Conservation (phyloP, 2,888 invertebrate genomes). For the Drosophila rellima region DNA sequence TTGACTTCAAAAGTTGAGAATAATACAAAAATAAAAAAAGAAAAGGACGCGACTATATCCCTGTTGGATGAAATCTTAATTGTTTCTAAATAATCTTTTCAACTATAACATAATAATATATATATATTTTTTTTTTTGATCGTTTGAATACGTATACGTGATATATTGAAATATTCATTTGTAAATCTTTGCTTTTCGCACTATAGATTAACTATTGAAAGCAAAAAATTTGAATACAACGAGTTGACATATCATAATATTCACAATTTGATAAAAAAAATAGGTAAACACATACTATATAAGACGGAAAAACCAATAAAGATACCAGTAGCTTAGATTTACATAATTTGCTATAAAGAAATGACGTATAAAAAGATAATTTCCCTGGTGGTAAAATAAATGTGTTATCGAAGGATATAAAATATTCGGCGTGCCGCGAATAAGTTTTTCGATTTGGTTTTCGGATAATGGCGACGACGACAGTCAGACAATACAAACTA, state of each 20-base stretch:
- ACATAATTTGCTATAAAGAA: neutral
- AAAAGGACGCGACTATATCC: neutral
- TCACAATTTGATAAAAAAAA: no score
- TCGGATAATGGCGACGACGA: slow-evolving; percentile 22
- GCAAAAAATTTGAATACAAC: no score
- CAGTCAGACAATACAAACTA: slow-evolving; percentile 68
- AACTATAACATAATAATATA: no score
- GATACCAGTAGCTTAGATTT: neutral
- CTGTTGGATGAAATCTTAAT: neutral
- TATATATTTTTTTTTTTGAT: no score
- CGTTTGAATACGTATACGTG: neutral
- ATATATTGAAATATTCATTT: neutral
- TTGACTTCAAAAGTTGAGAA: slow-evolving; percentile 4
- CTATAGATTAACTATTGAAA: no score
- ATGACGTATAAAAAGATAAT: neutral
- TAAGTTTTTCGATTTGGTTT: slow-evolving; percentile 19
- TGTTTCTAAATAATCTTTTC: no score
- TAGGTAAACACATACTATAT: no score
- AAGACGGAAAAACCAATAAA: no score
- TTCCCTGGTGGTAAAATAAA: neutral
- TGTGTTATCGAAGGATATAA: slow-evolving; percentile 13
- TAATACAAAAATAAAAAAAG: neutral
- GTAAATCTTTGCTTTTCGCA: no score
- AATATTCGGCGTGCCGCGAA: slow-evolving; percentile 19
- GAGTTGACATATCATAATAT: no score